Conservation (phyloP, 2,888 invertebrate genomes). For the Drosophila paranaensis region DNA sequence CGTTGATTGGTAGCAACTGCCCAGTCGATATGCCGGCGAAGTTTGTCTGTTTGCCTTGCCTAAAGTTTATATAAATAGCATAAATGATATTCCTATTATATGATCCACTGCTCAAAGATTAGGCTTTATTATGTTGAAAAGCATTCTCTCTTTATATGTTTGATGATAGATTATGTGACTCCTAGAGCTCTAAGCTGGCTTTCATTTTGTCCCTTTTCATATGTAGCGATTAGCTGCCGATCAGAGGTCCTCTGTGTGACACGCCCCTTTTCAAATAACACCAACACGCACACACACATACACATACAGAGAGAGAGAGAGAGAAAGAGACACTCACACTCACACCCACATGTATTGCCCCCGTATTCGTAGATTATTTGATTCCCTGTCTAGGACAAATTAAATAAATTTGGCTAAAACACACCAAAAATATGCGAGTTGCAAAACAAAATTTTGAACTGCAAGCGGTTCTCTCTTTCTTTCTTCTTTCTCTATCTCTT, state of each 20-base stretch:
- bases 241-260: slow-evolving; percentile 33
- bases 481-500: slow-evolving; percentile 71
- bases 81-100: not conserved
- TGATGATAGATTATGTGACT: too few species aligned
- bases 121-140: not conserved
- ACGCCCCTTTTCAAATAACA: slow-evolving; percentile 4
- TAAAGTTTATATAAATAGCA: not conserved
- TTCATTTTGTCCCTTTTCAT: slow-evolving; percentile 11
- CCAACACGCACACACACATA: slow-evolving; percentile 9
- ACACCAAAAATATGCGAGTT: slow-evolving; percentile 25
- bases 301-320: slow-evolving; percentile 5
- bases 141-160: too few species aligned
- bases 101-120: not conserved
- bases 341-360: not conserved
- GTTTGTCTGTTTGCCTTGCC: too few species aligned
- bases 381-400: slow-evolving; percentile 46
- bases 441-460: slow-evolving; percentile 70
- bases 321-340: not conserved
- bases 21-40: not conserved
- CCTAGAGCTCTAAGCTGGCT: not conserved
- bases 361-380: slow-evolving; percentile 48
- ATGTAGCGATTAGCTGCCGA: slow-evolving; percentile 47
- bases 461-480: slow-evolving; percentile 62
- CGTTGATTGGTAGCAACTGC: slow-evolving; percentile 3
- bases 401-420: slow-evolving; percentile 51